Evolutionary conservation across 2,113 vertebrate species (phyloP).

Genomic region (Collichthys lucidus): DNA sequence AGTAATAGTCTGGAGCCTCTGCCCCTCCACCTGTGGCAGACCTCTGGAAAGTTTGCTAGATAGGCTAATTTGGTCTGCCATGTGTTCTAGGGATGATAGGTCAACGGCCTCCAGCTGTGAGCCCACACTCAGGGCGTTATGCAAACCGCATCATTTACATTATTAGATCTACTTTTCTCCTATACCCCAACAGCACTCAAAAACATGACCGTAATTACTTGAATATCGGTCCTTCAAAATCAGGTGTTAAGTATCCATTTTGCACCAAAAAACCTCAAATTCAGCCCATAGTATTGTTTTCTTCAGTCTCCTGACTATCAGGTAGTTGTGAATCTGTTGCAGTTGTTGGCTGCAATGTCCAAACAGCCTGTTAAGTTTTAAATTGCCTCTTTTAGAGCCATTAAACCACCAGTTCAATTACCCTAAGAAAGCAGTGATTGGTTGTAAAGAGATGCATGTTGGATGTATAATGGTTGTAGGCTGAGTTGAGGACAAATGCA

Average conservation of each 20-base stretch:
- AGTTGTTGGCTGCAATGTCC: constrained; percentile 6
- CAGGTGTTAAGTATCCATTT: background rate
- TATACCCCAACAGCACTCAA: background rate
- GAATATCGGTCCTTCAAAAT: background rate
- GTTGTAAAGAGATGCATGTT: background rate
- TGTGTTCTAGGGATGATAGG: background rate
- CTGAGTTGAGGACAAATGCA: constrained; percentile 4
- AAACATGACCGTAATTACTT: background rate
- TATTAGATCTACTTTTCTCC: background rate
- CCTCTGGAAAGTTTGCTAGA: constrained; percentile 14
- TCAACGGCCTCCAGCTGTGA: constrained; percentile 18
- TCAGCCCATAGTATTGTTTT: background rate
- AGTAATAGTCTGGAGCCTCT: constrained; percentile 23
- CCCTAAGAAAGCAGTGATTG: background rate
- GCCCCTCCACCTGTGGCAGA: constrained; percentile 34
- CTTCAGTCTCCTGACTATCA: background rate
- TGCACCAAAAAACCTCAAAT: background rate
- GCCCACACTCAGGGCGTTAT: constrained; percentile 3
- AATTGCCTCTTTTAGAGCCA: constrained; percentile 1
- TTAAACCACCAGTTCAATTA: constrained; percentile 4
- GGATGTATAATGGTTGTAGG: too few species aligned
- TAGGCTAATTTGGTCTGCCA: constrained; percentile 23
- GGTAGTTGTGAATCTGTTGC: constrained; percentile 2
- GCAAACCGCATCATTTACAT: constrained; percentile 9
- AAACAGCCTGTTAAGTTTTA: constrained; percentile 2